Evolutionary conservation across 2,113 vertebrate species (phyloP).

Genomic region (Thymallus thymallus): DNA sequence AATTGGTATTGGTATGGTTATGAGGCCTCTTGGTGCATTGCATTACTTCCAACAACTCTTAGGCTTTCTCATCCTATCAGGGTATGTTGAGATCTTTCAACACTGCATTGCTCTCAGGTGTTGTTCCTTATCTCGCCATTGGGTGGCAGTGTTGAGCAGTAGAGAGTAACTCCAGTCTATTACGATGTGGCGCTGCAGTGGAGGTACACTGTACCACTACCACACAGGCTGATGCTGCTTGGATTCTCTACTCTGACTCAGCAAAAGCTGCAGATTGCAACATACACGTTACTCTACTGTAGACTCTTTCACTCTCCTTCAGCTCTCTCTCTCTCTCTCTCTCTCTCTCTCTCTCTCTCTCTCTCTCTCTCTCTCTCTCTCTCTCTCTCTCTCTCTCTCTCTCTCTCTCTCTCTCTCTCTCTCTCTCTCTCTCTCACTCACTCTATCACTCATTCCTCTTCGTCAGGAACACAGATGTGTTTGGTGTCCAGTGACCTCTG

Average conservation of each 20-base stretch:
- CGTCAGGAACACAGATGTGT: too few relatives aligned
- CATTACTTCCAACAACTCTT: not conserved
- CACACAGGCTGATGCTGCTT: conserved; percentile 38
- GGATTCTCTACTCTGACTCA: conserved; percentile 69
- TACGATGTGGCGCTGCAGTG: not conserved
- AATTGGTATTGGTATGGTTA: not conserved
- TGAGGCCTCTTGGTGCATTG: not conserved
- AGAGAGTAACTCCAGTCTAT: not conserved
- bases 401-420: conserved; percentile 4
- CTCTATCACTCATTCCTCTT: not conserved
- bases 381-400: conserved; percentile 11
- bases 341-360: conserved; percentile 11
- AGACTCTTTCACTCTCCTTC: conserved; percentile 2
- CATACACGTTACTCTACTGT: conserved; percentile 10
- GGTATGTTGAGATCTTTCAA: conserved; percentile 3
- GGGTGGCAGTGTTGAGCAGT: conserved; percentile 62
- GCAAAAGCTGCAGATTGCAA: conserved; percentile 64
- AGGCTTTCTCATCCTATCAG: not conserved
- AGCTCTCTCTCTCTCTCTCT: not conserved
- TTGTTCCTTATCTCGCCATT: conserved; percentile 49
- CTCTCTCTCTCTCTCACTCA: not conserved
- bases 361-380: not conserved
- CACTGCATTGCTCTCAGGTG: conserved; percentile 20
- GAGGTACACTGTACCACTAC: not conserved
- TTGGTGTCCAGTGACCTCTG: too few relatives aligned